phyloP scores from a whole-genome alignment of 2,113 vertebrate genomes.

The Megaceryle maxima region DNA sequence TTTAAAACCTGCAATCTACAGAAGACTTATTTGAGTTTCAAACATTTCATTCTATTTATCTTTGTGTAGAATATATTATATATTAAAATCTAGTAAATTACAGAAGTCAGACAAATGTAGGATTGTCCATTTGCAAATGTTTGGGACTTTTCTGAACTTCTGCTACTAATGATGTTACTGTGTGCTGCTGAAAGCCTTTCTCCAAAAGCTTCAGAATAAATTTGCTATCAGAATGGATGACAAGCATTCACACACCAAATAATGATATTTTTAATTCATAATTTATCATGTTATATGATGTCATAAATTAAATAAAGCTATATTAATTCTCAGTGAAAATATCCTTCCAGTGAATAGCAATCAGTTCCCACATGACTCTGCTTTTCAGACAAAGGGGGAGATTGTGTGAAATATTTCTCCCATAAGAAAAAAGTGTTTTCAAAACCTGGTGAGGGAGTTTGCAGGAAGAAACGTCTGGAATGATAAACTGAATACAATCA shows the following conservation, averaged over 20 bases:
- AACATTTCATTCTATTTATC: background rate
- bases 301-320: conserved; percentile 65
- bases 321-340: conserved; percentile 50
- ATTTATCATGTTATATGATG: conserved; percentile 65
- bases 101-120: background rate
- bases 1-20: background rate
- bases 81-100: background rate
- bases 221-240: conserved; percentile 52
- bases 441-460: conserved; percentile 4
- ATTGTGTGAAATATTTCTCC: background rate
- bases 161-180: background rate
- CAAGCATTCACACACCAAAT: conserved; percentile 51
- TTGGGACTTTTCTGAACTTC: background rate
- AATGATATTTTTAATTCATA: conserved; percentile 68
- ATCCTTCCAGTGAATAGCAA: conserved; percentile 11
- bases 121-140: background rate
- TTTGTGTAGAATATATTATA: background rate
- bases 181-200: background rate
- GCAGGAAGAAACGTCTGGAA: conserved; percentile 22
- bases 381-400: background rate
- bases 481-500: conserved; percentile 8
- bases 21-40: background rate
- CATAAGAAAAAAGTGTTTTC: background rate
- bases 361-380: background rate
- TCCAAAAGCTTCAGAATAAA: conserved; percentile 48